Evolutionary conservation across 2,888 invertebrate genomes (phyloP), one percentile per base, ranked within the genome.

Genomic region (Drosophila robusta): DNA sequence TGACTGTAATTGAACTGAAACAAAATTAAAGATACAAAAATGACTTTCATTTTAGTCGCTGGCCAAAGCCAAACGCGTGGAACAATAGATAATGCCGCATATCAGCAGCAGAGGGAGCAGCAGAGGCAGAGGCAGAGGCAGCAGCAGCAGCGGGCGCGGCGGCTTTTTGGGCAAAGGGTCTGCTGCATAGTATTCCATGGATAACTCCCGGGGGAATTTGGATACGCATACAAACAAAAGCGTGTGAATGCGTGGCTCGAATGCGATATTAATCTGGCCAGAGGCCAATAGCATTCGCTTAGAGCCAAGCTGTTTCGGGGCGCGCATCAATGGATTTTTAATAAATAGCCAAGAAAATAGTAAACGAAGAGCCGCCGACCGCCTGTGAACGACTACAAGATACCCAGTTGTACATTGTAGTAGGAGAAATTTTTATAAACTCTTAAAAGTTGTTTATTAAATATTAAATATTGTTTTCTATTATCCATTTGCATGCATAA

Each of bases 11-110:
- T 77, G 67, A 77, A 66, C 46, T 64, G 79, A 73, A 77, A 72
- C 69, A 78, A 72, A 84, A 88, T 87, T 84, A 82, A 87, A 87
- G 87, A 85, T 80, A 78, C 77, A 71, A 80, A 85, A 89, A 87
- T 89, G 90, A 89, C 89, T 89, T 89, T 89, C 90, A 90, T 78
- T 90, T 85, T 85, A 78, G 86, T 76, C 50, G 63, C 62, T 36
- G 38, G 38, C 64, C 47, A 56, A 56, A 62, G 44, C 49, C 61
- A 56, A 32, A 51, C n/a, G 42, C 51, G 26, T 29, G 42, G 55
- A 76, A 81, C 81, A 82, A 82, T 78, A 64, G 79, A 57, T 78
- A 78, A 69, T 78, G 81, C 81, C 81, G 63, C 60, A 49, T 44
- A 44, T 55, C 64, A 50, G 14, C 46, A 36, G 62, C 57, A 32